A percentile compares a stretch with the other conserved stretches of the same genome.
phyloP scores from a whole-genome alignment of 2,113 vertebrate genomes.

The Dipodomys stephensi region DNA sequence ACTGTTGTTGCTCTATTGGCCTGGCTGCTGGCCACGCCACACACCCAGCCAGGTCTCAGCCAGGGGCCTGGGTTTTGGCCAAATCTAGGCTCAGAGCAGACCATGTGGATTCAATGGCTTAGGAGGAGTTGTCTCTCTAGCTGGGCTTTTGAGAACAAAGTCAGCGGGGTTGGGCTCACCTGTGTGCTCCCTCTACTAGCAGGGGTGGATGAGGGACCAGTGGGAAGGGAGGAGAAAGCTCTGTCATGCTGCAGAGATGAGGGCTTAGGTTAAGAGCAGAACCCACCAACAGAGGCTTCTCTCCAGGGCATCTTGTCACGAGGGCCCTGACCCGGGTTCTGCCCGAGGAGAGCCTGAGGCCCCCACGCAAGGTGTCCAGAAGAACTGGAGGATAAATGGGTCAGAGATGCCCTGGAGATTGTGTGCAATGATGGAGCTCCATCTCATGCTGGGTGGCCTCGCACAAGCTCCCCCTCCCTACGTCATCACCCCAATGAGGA shows the following conservation, averaged over 20 bases:
- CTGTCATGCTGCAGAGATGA: neutral
- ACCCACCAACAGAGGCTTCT: neutral
- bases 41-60: neutral
- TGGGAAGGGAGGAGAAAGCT: neutral
- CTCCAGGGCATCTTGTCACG: neutral
- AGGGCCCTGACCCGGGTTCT: neutral
- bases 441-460: neutral
- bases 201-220: conserved; percentile 48
- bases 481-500: neutral
- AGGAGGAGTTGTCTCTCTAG: conserved; percentile 23
- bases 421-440: neutral
- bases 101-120: conserved; percentile 88
- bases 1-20: neutral
- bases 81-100: neutral
- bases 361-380: no score
- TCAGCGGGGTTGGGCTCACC: neutral
- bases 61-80: neutral
- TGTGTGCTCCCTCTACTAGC: neutral
- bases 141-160: neutral
- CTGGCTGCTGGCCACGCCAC: neutral
- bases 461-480: neutral
- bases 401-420: neutral
- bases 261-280: neutral
- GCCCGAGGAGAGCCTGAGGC: neutral
- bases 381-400: neutral